Evolutionary conservation across 1,140 invertebrate species (phyloP), one percentile per base, ranked within the genome.

Genomic region (Heliothis subflexa): DNA sequence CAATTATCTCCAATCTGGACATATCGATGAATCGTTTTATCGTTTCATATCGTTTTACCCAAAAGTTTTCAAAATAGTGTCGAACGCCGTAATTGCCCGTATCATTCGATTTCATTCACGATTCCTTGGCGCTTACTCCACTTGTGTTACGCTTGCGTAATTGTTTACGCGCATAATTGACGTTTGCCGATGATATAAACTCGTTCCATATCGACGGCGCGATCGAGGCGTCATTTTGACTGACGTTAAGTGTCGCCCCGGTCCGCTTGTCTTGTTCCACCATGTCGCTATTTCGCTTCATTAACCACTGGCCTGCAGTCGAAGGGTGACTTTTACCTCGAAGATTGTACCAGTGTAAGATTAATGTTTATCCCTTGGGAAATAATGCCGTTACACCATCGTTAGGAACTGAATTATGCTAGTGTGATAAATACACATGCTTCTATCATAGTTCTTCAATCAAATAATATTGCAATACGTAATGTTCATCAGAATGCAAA

Each of bases 111-210:
- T 78, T 78, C 85, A 86, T 86, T 88, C 81, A 85, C 68, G 77
- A 83, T 82, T 83, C 81, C 78, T 66, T 9, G 9, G 25, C 55
- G 50, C 47, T 18, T 74, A 70, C n/a, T 70, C 76, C 75, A 80
- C 78, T 86, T 83, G 74, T 78, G 50, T 59, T 78, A 78, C 66
- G 72, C 49, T 90, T 86, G 84, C 83, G 81, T 87, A 88, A 89
- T 84, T 85, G 83, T 86, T 87, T 85, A 86, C 75, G 78, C 74
- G 50, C 25, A 81, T 88, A 82, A 86, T 88, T 88, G 83, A 74
- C 80, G 79, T 86, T 81, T 85, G 79, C 57, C 62, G 83, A 87
- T 85, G 81, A 78, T 83, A 81, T 77, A 78, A 82, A 86, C 84
- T 61, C 70, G 84, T 84, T 86, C 54, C 18, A 66, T 87, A 81